phyloP scores from a whole-genome alignment of 2,113 vertebrate genomes.

The Leptodactylus fuscus region DNA sequence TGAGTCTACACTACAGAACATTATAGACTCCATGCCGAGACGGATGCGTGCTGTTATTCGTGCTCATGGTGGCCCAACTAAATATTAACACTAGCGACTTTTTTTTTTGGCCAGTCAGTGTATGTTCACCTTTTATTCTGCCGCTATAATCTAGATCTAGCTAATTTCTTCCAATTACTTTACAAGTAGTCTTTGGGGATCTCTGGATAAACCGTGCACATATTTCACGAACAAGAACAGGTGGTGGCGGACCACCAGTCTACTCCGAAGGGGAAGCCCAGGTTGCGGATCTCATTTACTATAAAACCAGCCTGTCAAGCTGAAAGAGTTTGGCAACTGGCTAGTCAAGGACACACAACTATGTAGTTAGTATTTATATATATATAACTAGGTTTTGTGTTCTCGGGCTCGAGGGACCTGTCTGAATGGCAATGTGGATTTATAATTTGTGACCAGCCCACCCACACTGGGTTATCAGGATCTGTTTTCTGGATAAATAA shows the following conservation, averaged over 20 bases:
- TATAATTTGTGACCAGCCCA: slow-evolving; percentile 58
- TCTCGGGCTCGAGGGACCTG: background rate
- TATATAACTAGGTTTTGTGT: slow-evolving; percentile 4
- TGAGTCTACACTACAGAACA: no score
- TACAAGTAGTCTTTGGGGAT: background rate
- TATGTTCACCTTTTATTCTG: background rate
- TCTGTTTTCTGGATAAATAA: slow-evolving; percentile 55
- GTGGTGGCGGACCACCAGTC: slow-evolving; percentile 29
- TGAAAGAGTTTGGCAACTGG: slow-evolving; percentile 7
- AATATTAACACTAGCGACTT: no score
- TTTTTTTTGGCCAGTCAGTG: no score
- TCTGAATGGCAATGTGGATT: slow-evolving; percentile 40
- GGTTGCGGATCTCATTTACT: slow-evolving; percentile 21
- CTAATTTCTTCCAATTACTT: background rate
- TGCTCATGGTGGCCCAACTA: no score
- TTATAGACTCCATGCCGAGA: no score
- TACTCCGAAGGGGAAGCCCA: background rate
- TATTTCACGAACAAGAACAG: slow-evolving; percentile 32
- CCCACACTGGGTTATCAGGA: slow-evolving; percentile 51
- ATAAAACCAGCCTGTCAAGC: background rate
- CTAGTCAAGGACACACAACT: slow-evolving; percentile 23
- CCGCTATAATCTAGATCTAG: background rate
- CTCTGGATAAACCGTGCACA: background rate
- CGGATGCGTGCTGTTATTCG: no score
- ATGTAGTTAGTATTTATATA: slow-evolving; percentile 22